These are phyloP conservation scores for Regulus satrapa DNA, from an alignment of 2,113 vertebrate species.

Conservation along the genomic window DNA sequence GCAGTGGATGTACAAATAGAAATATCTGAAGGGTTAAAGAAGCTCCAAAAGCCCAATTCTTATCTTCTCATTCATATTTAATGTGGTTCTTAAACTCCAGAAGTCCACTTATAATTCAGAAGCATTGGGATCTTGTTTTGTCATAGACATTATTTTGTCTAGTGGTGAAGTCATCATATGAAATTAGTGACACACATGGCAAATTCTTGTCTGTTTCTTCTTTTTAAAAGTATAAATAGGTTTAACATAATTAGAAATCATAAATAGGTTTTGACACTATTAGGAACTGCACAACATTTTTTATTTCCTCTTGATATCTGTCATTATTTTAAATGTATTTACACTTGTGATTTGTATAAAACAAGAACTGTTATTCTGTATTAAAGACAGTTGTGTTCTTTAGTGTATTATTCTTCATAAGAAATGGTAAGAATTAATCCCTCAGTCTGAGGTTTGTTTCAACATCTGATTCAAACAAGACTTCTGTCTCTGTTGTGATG, in stretches of 20 bases:
- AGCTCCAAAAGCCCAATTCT: not conserved
- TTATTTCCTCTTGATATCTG: not conserved
- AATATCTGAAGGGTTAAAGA: not conserved
- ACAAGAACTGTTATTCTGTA: not conserved
- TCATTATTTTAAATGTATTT: not conserved
- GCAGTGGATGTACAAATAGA: not conserved
- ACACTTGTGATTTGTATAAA: not conserved
- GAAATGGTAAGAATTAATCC: not conserved
- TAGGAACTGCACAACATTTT: not conserved
- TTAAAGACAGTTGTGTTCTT: not conserved
- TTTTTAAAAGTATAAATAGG: not conserved
- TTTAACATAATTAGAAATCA: not conserved
- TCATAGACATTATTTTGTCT: not conserved
- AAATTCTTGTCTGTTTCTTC: not conserved
- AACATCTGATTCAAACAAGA: not conserved
- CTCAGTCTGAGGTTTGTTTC: rapidly evolving
- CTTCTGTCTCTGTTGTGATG: not conserved
- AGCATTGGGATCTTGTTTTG: not conserved
- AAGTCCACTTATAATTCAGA: not conserved
- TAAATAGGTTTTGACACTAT: not conserved
- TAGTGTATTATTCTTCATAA: not conserved
- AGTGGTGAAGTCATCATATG: not conserved
- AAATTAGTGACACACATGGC: not conserved
- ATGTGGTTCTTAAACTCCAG: not conserved
- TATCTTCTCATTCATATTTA: not conserved